Evolutionary conservation across 2,888 invertebrate genomes (phyloP), one percentile per base, ranked within the genome.

Genomic region (Drosophila macrospina): DNA sequence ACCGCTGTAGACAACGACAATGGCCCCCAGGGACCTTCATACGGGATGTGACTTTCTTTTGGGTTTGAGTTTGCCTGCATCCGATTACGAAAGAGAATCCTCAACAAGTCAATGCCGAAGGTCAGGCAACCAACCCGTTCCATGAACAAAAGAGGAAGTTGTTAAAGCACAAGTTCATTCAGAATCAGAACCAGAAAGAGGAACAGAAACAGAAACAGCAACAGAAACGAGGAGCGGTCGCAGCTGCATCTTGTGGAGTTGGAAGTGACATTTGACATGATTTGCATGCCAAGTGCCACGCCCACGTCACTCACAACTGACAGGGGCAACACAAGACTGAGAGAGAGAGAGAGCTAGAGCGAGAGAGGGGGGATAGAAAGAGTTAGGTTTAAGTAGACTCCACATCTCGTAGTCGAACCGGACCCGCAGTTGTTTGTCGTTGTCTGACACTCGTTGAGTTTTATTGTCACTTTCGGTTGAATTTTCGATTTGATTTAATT

Each of bases 271-370:
- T 86, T 87, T 87, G 85, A 87, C 88, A 86, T 83, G 86, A 87
- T 87, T 86, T 87, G 85, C 88, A 86, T 87, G 83, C 77, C 85
- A 78, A 80, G 78, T 81, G 85, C 89, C 83, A 86, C 89, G 87
- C 83, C 83, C 78, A 87, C 86, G 52, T 74, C 87, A 82, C 56
- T 77, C 87, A 67, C 42, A 57, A 36, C 67, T 60, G 75, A 70
- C 76, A 64, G 48, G 45, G 28, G 42, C 16, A 24, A 11, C 13
- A 11, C 10, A 30, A 30, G 42, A 37, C 15, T 15, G 10, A 13
- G 4, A 32, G n/a, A 30, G 42, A 37, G 20, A 20, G 10, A 13
- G 4, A 32, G n/a, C 7, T 5, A 32, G 24, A 47, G n/a, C 7
- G 41, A 30, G 41, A 13, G 20, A 2, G 15, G 16, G 39, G 28